Evolutionary conservation across 2,113 vertebrate species (phyloP).

Genomic region (Marmota flaviventris): DNA sequence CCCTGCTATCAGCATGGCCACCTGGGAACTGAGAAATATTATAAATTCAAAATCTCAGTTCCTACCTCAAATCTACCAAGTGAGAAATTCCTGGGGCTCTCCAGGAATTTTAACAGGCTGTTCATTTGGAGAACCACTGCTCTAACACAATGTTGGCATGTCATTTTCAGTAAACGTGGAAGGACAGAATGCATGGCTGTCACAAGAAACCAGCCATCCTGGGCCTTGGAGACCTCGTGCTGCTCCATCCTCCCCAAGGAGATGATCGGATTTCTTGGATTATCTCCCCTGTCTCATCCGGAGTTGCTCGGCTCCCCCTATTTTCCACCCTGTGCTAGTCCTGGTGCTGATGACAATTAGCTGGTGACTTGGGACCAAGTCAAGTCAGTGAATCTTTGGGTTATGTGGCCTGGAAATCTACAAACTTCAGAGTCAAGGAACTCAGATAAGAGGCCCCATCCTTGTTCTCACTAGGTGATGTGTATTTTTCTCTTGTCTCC

Average conservation of each 20-base stretch:
- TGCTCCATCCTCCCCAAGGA: background rate
- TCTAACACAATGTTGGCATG: no score
- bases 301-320: background rate
- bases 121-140: background rate
- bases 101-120: rapidly evolving
- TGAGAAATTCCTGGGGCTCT: background rate
- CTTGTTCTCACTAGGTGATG: background rate
- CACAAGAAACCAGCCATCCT: background rate
- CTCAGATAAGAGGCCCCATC: background rate
- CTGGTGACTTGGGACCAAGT: background rate
- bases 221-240: background rate
- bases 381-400: background rate
- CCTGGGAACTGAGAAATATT: background rate
- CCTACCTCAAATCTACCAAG: background rate
- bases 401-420: background rate
- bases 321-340: background rate
- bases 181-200: background rate
- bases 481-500: background rate
- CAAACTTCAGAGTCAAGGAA: background rate
- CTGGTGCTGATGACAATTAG: background rate
- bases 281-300: background rate
- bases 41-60: background rate
- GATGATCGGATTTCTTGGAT: background rate
- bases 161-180: rapidly evolving
- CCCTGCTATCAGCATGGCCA: background rate